A percentile compares a stretch with the other conserved stretches of the same genome.
phyloP scores from a whole-genome alignment of 2,113 vertebrate species.

The Seriola rivoliana region DNA sequence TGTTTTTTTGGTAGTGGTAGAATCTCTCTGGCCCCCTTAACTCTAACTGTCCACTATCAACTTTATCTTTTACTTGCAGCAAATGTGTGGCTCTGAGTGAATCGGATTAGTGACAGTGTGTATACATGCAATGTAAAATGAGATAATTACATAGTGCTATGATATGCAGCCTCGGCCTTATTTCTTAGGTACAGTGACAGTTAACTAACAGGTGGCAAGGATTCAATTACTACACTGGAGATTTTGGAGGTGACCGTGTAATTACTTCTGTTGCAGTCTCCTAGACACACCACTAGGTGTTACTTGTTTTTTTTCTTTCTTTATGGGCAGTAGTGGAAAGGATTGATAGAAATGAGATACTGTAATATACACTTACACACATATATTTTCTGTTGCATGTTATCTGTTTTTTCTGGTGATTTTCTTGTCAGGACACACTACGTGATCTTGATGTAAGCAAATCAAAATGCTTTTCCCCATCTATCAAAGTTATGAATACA shows the following conservation, averaged over 20 bases:
- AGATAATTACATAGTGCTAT: too few relatives aligned
- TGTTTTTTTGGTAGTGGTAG: conserved; percentile 5
- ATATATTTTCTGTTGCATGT: background rate
- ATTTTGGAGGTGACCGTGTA: background rate
- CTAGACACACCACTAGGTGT: background rate
- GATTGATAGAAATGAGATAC: background rate
- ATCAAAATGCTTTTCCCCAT: too few relatives aligned
- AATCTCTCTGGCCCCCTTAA: conserved; percentile 25
- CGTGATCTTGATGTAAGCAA: too few relatives aligned
- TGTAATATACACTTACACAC: background rate
- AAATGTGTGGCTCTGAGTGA: background rate
- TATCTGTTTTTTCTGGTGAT: background rate
- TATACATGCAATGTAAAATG: background rate
- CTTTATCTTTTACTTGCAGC: background rate
- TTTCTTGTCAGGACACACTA: background rate
- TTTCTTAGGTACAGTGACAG: too few relatives aligned
- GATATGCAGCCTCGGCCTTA: too few relatives aligned
- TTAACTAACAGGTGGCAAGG: background rate
- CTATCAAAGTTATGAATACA: too few relatives aligned
- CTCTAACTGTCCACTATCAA: conserved; percentile 3
- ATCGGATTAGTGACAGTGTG: background rate
- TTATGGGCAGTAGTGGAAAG: too few relatives aligned
- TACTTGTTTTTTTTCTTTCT: too few relatives aligned
- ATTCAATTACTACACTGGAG: background rate
- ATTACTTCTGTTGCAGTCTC: background rate